Evolutionary conservation across 2,797 vertebrate genomes (phyloP).

Genomic region (Chelidonichthys spinosus): DNA sequence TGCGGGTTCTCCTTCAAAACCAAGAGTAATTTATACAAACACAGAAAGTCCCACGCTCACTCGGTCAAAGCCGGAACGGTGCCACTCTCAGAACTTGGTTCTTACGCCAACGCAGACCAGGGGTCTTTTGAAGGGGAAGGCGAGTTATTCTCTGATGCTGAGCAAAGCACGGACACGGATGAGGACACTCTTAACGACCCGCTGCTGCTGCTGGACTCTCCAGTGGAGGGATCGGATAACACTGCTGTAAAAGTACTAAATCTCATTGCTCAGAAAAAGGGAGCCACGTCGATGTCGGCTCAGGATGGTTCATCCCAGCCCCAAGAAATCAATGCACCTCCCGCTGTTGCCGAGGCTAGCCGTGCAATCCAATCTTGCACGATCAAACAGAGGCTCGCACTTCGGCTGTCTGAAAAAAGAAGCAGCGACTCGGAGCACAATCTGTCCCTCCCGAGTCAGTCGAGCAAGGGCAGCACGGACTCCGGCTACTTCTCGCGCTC

Average conservation of each 20-base stretch:
- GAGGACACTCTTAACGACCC: conserved; percentile 92
- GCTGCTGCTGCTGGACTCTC: conserved; percentile 80
- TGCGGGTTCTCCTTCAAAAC: conserved; percentile 99
- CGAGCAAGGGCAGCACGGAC: conserved; percentile 99
- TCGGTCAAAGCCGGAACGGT: conserved; percentile 95
- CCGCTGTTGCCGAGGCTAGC: conserved; percentile 83
- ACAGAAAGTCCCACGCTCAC: conserved; percentile 98
- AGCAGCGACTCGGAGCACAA: conserved; percentile 96
- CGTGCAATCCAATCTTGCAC: conserved; percentile 93
- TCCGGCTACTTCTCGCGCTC: conserved; percentile 99
- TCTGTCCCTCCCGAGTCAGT: conserved; percentile 96
- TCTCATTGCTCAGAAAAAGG: conserved; percentile 92
- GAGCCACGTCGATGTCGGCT: conserved; percentile 83
- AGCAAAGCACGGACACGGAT: conserved; percentile 97
- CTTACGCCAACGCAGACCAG: conserved; percentile 89
- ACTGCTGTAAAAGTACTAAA: conserved; percentile 92
- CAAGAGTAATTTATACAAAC: conserved; percentile 99
- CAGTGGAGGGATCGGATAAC: conserved; percentile 79
- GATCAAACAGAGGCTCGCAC: conserved; percentile 96
- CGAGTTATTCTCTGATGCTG: conserved; percentile 95
- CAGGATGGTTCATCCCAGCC: conserved; percentile 88
- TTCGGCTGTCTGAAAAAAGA: conserved; percentile 96
- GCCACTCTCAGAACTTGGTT: conserved; percentile 91
- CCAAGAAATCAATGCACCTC: conserved; percentile 87
- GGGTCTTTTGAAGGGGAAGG: conserved; percentile 92